phyloP scores from a whole-genome alignment of 2,797 vertebrate genomes.

The Acanthornis magna region DNA sequence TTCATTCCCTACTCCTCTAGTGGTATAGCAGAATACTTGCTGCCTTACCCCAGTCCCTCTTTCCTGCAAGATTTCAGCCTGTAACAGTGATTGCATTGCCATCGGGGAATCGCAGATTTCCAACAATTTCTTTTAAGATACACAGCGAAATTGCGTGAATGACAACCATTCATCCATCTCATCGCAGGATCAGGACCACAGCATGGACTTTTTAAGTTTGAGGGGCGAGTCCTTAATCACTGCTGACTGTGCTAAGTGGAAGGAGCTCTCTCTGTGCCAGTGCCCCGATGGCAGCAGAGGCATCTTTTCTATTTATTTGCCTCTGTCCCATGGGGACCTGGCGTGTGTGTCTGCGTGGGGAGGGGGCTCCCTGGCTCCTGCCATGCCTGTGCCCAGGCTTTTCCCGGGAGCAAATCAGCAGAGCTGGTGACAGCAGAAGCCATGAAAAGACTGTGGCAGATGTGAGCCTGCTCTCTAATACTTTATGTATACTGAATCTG shows the following conservation, averaged over 20 bases:
- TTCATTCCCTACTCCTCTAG: background rate
- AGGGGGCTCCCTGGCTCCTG: background rate
- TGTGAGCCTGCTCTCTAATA: conserved; percentile 11
- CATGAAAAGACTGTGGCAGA: conserved; percentile 24
- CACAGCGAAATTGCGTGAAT: background rate
- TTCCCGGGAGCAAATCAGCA: conserved; percentile 3
- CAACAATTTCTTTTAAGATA: background rate
- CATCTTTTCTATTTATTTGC: background rate
- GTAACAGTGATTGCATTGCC: background rate
- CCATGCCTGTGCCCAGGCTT: background rate
- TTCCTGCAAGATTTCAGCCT: background rate
- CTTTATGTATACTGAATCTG: conserved; percentile 6
- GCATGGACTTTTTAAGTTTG: background rate
- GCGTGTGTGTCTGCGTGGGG: background rate
- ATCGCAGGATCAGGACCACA: background rate
- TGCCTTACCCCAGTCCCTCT: background rate
- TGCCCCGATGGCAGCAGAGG: background rate
- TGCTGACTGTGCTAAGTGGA: background rate
- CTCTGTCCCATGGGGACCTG: background rate
- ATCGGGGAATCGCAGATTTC: background rate
- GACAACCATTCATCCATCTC: background rate
- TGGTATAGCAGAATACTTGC: background rate
- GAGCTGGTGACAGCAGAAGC: conserved; percentile 36
- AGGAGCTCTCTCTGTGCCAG: background rate
- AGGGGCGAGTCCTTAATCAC: background rate